Evolutionary conservation across 1,140 invertebrate genomes (phyloP).

Genomic region (Lepeophtheirus salmonis): DNA sequence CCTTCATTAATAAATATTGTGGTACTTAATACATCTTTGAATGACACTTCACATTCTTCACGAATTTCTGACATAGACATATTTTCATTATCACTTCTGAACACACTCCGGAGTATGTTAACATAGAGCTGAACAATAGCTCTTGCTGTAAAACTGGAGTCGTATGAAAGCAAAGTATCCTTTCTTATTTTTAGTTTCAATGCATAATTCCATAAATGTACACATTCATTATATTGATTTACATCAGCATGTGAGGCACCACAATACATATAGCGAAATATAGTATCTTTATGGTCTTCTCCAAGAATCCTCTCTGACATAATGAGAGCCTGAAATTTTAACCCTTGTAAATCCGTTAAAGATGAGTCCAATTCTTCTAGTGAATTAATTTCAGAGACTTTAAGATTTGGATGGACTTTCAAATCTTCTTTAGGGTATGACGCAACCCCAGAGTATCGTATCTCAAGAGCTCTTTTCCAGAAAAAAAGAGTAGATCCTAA

Average conservation of each 20-base stretch:
- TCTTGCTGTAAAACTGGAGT: conserved; percentile 25
- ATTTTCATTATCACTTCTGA: conserved; percentile 20
- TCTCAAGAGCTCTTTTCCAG: conserved; percentile 23
- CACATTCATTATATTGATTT: conserved; percentile 24
- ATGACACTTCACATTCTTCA: neutral
- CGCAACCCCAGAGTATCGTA: conserved; percentile 19
- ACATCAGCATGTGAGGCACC: conserved; percentile 26
- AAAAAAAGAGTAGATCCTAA: conserved; percentile 22
- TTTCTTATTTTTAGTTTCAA: conserved; percentile 24
- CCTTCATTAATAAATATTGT: conserved; percentile 24
- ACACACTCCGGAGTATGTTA: conserved; percentile 22
- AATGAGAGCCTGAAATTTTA: conserved; percentile 25
- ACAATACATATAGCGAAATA: conserved; percentile 26
- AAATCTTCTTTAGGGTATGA: conserved; percentile 2
- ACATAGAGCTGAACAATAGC: conserved; percentile 24
- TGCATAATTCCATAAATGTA: conserved; percentile 25
- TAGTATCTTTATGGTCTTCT: conserved; percentile 25
- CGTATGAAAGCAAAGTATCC: conserved; percentile 24
- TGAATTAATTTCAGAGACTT: conserved; percentile 22
- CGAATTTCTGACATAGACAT: neutral
- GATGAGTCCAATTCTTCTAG: conserved; percentile 24
- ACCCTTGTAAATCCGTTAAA: conserved; percentile 23
- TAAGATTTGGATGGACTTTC: conserved; percentile 19
- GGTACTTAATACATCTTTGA: conserved; percentile 25
- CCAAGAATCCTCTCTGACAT: conserved; percentile 26